A percentile compares a stretch with the other conserved stretches of the same genome.
Evolutionary conservation across 2,113 vertebrate species (phyloP).

Genomic region (Caranx melampygus): DNA sequence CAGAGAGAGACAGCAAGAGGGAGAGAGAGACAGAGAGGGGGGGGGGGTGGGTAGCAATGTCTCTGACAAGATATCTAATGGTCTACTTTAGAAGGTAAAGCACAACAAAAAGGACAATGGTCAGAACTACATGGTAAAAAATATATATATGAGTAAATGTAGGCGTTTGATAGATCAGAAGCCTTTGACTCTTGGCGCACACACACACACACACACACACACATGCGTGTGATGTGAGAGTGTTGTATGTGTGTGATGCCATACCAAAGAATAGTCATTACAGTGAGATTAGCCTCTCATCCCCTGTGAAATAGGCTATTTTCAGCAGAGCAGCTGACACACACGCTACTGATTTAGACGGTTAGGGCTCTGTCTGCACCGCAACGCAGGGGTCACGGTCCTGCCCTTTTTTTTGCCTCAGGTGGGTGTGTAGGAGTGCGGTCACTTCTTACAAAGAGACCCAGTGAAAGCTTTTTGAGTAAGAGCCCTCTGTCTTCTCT

Average conservation of each 20-base stretch:
- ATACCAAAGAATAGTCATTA: conserved; percentile 57
- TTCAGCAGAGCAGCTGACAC: conserved; percentile 50
- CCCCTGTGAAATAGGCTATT: conserved; percentile 72
- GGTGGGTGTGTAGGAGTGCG: conserved; percentile 1
- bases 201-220: background rate
- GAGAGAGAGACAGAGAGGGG: conserved; percentile 28
- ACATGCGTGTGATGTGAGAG: conserved; percentile 6
- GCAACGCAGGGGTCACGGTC: conserved; percentile 48
- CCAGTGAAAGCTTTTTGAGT: background rate
- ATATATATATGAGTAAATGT: background rate
- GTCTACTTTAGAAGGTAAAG: conserved; percentile 36
- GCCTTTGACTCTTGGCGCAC: conserved; percentile 8
- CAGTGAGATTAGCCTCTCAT: conserved; percentile 65
- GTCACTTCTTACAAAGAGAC: background rate
- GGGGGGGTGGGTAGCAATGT: background rate
- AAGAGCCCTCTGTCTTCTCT: background rate
- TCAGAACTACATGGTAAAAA: background rate
- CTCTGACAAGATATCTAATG: conserved; percentile 47
- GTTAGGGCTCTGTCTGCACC: conserved; percentile 26
- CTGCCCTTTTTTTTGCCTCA: conserved; percentile 34
- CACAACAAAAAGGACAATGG: conserved; percentile 35
- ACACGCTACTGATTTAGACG: conserved; percentile 52
- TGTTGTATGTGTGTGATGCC: conserved; percentile 11
- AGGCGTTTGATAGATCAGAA: conserved; percentile 36
- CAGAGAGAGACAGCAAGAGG: background rate